Evolutionary conservation across 2,888 invertebrate genomes (phyloP).

Genomic region (Pseudolycoriella hygida): DNA sequence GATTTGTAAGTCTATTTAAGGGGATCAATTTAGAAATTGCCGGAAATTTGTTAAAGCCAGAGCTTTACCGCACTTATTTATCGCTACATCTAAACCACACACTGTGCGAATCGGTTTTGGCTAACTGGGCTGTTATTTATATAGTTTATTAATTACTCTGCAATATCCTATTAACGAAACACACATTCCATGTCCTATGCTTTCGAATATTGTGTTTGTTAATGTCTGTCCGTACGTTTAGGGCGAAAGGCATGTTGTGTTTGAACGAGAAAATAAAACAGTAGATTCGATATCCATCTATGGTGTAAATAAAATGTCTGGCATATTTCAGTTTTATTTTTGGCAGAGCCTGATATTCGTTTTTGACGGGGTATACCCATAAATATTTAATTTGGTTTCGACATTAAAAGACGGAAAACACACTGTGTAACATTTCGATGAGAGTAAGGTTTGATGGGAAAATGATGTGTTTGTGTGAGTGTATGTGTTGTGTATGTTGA

Average conservation of each 20-base stretch:
- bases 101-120: constrained; percentile 29
- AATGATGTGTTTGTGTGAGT: no score
- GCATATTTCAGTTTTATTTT: no score
- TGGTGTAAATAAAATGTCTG: no score
- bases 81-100: constrained; percentile 3
- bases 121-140: constrained; percentile 34
- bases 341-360: no score
- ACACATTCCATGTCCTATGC: not conserved
- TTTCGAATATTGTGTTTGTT: not conserved
- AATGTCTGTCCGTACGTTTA: not conserved
- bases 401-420: no score
- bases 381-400: no score
- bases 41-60: constrained; percentile 1
- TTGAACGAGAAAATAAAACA: not conserved
- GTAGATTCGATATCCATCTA: not conserved
- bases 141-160: constrained; percentile 11
- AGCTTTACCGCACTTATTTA: not conserved
- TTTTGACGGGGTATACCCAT: no score
- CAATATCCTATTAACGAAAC: constrained; percentile 1
- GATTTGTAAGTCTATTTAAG: not conserved
- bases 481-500: no score
- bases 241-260: not conserved
- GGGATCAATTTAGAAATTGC: not conserved
- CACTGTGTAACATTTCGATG: no score
- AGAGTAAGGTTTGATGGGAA: no score